These are phyloP conservation scores for Hecatera dysodea DNA, from an alignment of 2,888 invertebrate genomes.

Conservation along the genomic window DNA sequence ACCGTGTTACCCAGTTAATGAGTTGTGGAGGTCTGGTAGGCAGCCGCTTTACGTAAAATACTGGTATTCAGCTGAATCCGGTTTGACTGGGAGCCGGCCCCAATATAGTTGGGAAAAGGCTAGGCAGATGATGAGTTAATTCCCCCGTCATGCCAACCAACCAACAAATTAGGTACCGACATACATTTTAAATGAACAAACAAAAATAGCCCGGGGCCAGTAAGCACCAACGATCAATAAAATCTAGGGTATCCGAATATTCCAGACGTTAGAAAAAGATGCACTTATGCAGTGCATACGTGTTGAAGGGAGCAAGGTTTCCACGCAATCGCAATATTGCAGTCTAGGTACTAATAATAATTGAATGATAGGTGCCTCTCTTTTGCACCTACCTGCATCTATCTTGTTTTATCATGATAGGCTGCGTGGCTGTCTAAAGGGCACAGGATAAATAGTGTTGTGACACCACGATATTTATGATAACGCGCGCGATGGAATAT, in stretches of 20 bases:
- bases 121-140: no score
- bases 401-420: constrained; percentile 5
- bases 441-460: not conserved
- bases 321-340: constrained; percentile 20
- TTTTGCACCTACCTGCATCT: constrained; percentile 15
- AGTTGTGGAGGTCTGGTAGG: no score
- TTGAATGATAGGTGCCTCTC: constrained; percentile 10
- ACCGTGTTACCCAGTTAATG: no score
- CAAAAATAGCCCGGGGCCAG: no score
- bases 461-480: not conserved
- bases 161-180: no score
- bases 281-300: not conserved
- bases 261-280: not conserved
- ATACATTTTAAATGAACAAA: no score
- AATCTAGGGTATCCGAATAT: not conserved
- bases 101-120: no score
- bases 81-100: no score
- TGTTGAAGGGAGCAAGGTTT: not conserved
- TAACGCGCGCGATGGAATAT: not conserved
- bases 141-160: no score
- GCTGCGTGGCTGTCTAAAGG: not conserved
- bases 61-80: no score
- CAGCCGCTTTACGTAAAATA: no score
- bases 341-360: not conserved
- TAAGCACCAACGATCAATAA: not conserved